These are phyloP conservation scores for Muraenolepis orangiensis DNA, from an alignment of 2,797 vertebrate genomes.

Conservation along the genomic window DNA sequence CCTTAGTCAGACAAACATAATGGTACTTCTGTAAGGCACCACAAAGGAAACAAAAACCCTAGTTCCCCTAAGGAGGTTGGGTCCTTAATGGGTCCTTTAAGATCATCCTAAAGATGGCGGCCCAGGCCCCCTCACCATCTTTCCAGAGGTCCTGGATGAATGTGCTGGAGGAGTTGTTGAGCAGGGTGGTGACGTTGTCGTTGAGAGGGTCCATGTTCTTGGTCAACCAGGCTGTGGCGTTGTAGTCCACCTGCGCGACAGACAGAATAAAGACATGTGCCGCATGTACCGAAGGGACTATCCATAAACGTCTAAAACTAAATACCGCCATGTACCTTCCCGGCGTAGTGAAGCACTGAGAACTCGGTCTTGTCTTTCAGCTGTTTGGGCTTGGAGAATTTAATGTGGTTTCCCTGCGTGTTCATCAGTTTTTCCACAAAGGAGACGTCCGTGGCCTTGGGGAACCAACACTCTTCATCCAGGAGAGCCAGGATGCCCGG, in stretches of 20 bases:
- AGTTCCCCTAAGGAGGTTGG: too few relatives aligned
- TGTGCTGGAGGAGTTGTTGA: slow-evolving; percentile 87
- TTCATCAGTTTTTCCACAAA: slow-evolving; percentile 92
- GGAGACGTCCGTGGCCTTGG: slow-evolving; percentile 93
- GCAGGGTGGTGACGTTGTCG: slow-evolving; percentile 88
- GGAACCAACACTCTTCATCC: slow-evolving; percentile 98
- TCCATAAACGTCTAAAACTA: not conserved
- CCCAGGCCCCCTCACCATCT: slow-evolving; percentile 78
- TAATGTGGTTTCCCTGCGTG: slow-evolving; percentile 88
- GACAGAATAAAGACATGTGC: slow-evolving; percentile 2
- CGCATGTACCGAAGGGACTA: not conserved
- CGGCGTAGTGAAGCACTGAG: slow-evolving; percentile 90
- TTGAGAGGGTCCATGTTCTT: slow-evolving; percentile 99
- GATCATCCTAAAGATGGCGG: not conserved
- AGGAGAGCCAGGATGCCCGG: slow-evolving; percentile 92
- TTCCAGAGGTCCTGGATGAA: slow-evolving; percentile 96
- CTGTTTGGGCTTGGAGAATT: slow-evolving; percentile 94
- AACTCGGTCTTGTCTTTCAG: slow-evolving; percentile 96
- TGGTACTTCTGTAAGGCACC: not conserved
- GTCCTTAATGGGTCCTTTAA: not conserved
- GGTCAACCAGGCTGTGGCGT: slow-evolving; percentile 89
- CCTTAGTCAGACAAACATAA: too few relatives aligned
- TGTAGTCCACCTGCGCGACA: slow-evolving; percentile 86
- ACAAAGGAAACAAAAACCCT: too few relatives aligned
- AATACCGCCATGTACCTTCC: slow-evolving; percentile 75